Evolutionary conservation across 53 echinoderm and acorn worm genomes (phyloP).

Genomic region (Glandiceps talaboti): DNA sequence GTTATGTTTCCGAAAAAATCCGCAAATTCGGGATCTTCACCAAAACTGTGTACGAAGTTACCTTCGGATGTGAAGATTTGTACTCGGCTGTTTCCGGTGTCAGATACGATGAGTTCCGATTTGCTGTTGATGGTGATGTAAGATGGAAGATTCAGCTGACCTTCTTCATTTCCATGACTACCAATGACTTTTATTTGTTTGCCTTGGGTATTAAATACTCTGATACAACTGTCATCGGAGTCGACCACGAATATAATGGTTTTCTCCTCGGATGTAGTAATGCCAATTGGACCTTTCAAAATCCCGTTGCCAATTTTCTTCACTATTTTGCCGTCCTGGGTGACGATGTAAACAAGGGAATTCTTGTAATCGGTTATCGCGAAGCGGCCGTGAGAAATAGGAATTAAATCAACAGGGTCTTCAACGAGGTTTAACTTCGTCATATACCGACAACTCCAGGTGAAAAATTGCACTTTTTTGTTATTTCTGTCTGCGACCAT

Average conservation of each 20-base stretch:
- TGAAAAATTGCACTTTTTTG: conserved; percentile 75
- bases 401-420: conserved; percentile 40
- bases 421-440: conserved; percentile 33
- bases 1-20: conserved; percentile 56
- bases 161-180: conserved; percentile 47
- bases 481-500: conserved; percentile 76
- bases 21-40: conserved; percentile 46
- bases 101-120: conserved; percentile 81
- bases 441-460: conserved; percentile 70
- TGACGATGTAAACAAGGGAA: conserved; percentile 44
- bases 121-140: conserved; percentile 66
- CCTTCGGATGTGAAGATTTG: conserved; percentile 59
- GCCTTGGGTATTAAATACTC: conserved; percentile 40
- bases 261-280: not conserved
- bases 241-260: conserved; percentile 53
- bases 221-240: conserved; percentile 58
- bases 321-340: conserved; percentile 48
- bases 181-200: conserved; percentile 57
- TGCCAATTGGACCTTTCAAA: not conserved
- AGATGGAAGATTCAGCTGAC: conserved; percentile 75
- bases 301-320: not conserved
- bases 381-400: conserved; percentile 62
- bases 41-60: conserved; percentile 50
- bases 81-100: conserved; percentile 73
- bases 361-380: conserved; percentile 58